These are phyloP conservation scores for Stratiomys singularior DNA, from an alignment of 2,888 invertebrate species.

Conservation along the genomic window DNA sequence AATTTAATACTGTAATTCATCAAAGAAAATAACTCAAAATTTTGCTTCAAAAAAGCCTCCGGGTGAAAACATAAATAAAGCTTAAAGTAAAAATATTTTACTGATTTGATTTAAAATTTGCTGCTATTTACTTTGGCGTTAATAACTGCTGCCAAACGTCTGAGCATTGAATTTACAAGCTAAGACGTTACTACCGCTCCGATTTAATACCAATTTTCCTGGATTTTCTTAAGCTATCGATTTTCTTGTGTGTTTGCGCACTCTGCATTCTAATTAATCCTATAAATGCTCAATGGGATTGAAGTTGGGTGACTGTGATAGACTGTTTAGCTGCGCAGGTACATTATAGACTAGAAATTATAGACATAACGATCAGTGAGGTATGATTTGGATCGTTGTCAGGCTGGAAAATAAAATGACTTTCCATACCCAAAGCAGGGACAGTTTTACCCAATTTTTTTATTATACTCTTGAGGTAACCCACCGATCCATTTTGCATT, in stretches of 20 bases:
- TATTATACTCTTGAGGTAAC: background rate
- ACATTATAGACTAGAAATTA: background rate
- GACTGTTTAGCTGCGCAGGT: background rate
- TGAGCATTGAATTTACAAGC: no score
- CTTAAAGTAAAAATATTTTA: background rate
- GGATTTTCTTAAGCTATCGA: background rate
- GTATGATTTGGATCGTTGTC: background rate
- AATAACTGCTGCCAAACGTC: no score
- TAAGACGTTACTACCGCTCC: background rate
- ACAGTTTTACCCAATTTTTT: background rate
- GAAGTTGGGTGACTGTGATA: background rate
- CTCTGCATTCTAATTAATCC: background rate
- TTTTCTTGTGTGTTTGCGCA: slow-evolving; percentile 1
- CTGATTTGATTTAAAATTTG: no score
- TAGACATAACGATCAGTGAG: background rate
- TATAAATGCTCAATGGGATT: background rate
- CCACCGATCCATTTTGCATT: background rate
- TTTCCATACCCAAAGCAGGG: slow-evolving; percentile 3
- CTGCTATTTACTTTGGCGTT: background rate
- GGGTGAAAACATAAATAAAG: background rate
- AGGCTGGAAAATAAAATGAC: background rate
- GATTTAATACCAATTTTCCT: background rate
- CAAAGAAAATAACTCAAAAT: no score
- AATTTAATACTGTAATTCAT: background rate
- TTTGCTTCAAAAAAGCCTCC: slow-evolving; percentile 12